These are phyloP conservation scores for Sussaba pulchella DNA, from an alignment of 2,888 invertebrate genomes.

Conservation along the genomic window DNA sequence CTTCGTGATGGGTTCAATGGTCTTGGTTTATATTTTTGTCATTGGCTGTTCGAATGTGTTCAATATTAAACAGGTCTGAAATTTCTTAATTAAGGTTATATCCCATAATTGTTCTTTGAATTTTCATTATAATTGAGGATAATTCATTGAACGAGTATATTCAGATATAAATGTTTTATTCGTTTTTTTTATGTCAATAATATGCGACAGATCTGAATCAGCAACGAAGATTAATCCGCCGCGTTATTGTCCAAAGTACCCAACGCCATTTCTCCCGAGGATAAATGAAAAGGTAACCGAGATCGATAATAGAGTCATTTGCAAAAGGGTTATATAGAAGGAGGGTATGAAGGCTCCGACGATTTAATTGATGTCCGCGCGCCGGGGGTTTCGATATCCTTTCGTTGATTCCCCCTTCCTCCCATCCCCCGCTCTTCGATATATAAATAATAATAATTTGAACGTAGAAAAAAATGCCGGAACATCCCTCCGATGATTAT, in stretches of 20 bases:
- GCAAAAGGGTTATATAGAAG: constrained; percentile 72
- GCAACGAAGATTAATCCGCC: too few species aligned
- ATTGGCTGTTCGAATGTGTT: not conserved
- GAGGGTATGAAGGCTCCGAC: constrained; percentile 66
- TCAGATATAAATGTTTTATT: too few species aligned
- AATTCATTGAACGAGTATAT: too few species aligned
- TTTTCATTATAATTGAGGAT: too few species aligned
- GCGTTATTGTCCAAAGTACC: constrained; percentile 3
- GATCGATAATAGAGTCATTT: constrained; percentile 82
- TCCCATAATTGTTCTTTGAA: too few species aligned
- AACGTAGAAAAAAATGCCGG: constrained; percentile 80
- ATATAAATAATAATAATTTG: constrained; percentile 84
- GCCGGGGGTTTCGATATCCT: constrained; percentile 59
- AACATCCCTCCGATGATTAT: constrained; percentile 84
- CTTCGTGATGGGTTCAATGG: not conserved
- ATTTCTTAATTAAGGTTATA: too few species aligned
- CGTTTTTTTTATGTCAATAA: too few species aligned
- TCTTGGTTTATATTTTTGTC: not conserved
- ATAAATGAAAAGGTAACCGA: constrained; percentile 55
- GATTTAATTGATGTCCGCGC: constrained; percentile 79
- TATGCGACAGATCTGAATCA: too few species aligned
- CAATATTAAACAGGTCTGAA: too few species aligned
- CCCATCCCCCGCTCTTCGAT: constrained; percentile 68
- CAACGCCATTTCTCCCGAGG: constrained; percentile 31
- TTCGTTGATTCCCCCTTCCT: constrained; percentile 49